Conservation (phyloP, 2,113 vertebrate species). For the Oryzias woworae region DNA sequence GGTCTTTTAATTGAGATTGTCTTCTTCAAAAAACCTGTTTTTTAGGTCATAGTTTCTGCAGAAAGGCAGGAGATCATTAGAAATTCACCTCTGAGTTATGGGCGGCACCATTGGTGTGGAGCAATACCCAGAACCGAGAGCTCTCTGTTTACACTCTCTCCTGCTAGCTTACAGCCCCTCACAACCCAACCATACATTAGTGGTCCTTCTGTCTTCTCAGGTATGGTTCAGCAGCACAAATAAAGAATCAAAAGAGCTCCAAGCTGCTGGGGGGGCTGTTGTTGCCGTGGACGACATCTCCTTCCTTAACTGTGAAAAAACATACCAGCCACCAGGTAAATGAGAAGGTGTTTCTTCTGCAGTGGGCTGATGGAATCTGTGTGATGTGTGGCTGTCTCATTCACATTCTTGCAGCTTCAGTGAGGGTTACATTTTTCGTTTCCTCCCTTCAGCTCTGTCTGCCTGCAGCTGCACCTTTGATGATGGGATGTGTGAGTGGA, state of each 20-base stretch:
- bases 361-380: neutral
- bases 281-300: slow-evolving; percentile 75
- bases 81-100: no score
- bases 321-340: slow-evolving; percentile 72
- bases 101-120: no score
- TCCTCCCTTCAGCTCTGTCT: slow-evolving; percentile 49
- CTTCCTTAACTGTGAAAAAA: slow-evolving; percentile 72
- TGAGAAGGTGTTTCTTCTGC: neutral
- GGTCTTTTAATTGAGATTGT: no score
- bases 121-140: no score
- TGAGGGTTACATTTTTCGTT: neutral
- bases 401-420: neutral
- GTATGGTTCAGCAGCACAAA: slow-evolving; percentile 62
- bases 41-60: no score
- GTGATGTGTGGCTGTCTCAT: neutral
- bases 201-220: slow-evolving; percentile 43
- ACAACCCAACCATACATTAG: no score
- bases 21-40: no score
- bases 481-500: slow-evolving; percentile 69
- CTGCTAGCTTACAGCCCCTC: no score
- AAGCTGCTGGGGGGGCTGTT: neutral
- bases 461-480: slow-evolving; percentile 70
- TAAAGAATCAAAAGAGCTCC: neutral
- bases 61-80: no score
- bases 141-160: no score